A percentile compares a stretch with the other conserved stretches of the same genome.
Evolutionary conservation across 1,140 invertebrate species (phyloP).

Genomic region (Brachionus sp.): DNA sequence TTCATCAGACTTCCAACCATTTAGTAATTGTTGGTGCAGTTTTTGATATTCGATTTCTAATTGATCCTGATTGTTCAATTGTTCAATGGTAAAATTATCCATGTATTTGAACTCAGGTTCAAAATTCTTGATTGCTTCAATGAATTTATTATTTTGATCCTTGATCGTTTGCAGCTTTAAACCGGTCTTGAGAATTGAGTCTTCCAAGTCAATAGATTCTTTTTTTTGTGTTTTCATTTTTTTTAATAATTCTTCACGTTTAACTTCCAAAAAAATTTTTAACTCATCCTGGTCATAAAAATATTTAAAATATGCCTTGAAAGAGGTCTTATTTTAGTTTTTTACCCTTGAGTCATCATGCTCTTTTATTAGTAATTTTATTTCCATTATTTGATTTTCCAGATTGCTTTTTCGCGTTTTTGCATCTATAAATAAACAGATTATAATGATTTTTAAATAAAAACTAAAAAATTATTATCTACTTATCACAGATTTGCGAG

Average conservation of each 20-base stretch:
- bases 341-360: conserved; percentile 6
- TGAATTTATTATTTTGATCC: conserved; percentile 9
- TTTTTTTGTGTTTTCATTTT: not conserved
- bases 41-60: not conserved
- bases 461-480: not conserved
- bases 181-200: not conserved
- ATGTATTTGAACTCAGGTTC: conserved; percentile 10
- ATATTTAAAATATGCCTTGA: not conserved
- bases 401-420: not conserved
- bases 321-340: not conserved
- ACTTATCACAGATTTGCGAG: not conserved
- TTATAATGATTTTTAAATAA: not conserved
- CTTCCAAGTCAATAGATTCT: not conserved
- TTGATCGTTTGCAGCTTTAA: conserved; percentile 28
- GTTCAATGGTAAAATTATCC: not conserved
- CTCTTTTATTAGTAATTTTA: not conserved
- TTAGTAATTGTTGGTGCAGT: not conserved
- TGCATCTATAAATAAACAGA: not conserved
- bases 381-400: not conserved
- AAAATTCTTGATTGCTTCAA: not conserved
- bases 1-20: not conserved
- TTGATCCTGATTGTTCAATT: not conserved
- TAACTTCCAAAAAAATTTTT: not conserved
- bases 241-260: not conserved
- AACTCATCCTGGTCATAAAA: not conserved